Evolutionary conservation across 2,888 invertebrate species (phyloP).

Genomic region (Prenolepis imparis): DNA sequence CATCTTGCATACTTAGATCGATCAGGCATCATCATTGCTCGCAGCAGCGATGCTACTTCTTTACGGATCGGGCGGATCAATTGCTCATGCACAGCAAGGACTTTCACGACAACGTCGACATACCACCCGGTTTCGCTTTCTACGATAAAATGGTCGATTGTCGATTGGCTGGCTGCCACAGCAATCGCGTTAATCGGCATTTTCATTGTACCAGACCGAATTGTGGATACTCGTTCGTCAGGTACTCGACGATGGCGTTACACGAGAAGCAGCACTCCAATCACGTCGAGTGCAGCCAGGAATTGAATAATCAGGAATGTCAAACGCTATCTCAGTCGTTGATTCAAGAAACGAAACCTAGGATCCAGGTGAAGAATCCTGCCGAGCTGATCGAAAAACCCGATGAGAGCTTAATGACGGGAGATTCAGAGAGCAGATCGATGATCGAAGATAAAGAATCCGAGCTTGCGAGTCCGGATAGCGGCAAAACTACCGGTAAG

Average conservation of each 20-base stretch:
- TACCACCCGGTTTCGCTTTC: conserved; percentile 94
- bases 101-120: conserved; percentile 93
- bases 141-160: conserved; percentile 92
- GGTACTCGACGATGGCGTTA: conserved; percentile 91
- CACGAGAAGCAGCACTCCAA: conserved; percentile 90
- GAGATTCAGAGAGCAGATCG: conserved; percentile 76
- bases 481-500: conserved; percentile 84
- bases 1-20: conserved; percentile 90
- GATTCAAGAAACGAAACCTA: conserved; percentile 80
- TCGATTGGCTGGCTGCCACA: conserved; percentile 89
- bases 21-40: conserved; percentile 95
- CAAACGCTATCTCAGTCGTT: conserved; percentile 66
- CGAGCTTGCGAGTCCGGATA: conserved; percentile 81
- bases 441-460: conserved; percentile 81
- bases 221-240: conserved; percentile 91
- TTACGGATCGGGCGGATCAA: conserved; percentile 92
- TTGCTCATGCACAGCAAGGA: conserved; percentile 94
- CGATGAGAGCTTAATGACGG: conserved; percentile 69
- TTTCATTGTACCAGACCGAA: conserved; percentile 92
- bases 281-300: conserved; percentile 50
- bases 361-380: conserved; percentile 84
- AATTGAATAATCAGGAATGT: conserved; percentile 73
- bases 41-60: conserved; percentile 93
- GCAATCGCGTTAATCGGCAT: conserved; percentile 91
- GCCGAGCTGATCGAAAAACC: conserved; percentile 84